A percentile compares a stretch with the other conserved stretches of the same genome.
Evolutionary conservation across 2,797 vertebrate genomes (phyloP).

Genomic region (Tachyglossus aculeatus): DNA sequence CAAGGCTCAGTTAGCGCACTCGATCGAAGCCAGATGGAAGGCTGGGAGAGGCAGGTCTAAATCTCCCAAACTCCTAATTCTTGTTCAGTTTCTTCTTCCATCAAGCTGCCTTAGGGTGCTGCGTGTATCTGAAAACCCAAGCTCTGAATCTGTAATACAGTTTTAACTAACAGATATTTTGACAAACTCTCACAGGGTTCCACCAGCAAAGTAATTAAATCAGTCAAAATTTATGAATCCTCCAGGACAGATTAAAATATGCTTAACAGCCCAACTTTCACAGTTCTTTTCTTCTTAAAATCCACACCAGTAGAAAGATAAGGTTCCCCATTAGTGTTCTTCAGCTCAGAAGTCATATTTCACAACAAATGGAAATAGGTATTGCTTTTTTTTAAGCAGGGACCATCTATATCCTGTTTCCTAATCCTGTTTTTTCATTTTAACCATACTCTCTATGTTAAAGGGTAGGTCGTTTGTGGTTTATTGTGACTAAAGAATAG

Average conservation of each 20-base stretch:
- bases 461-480: too few species aligned
- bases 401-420: too few species aligned
- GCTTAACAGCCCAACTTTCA: not conserved
- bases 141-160: rapidly evolving
- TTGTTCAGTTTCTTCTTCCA: not conserved
- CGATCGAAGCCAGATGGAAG: not conserved
- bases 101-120: not conserved
- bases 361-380: not conserved
- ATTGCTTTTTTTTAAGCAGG: not conserved
- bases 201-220: not conserved
- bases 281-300: not conserved
- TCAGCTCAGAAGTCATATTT: not conserved
- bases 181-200: not conserved
- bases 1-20: not conserved
- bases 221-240: not conserved
- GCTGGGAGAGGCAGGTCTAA: not conserved
- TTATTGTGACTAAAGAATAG: too few species aligned
- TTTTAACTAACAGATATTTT: constrained; percentile 3
- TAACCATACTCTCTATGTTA: too few species aligned
- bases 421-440: rapidly evolving
- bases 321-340: not conserved
- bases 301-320: not conserved
- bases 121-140: not conserved
- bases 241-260: not conserved
- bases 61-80: too few species aligned